These are phyloP conservation scores for Bryconaethiops microstoma DNA, from an alignment of 2,797 vertebrate genomes.

Conservation along the genomic window DNA sequence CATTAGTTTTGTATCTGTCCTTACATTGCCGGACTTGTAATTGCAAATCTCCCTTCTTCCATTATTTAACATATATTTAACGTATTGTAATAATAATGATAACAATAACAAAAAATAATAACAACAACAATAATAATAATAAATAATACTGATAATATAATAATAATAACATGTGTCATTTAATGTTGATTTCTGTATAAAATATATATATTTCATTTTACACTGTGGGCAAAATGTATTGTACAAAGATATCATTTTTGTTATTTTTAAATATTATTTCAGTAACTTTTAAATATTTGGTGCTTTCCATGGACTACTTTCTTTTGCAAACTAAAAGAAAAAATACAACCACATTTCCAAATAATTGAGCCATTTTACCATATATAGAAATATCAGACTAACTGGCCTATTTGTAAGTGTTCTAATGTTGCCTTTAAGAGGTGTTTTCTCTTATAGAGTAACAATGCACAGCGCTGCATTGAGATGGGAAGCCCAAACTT, in stretches of 20 bases:
- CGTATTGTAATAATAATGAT: background rate
- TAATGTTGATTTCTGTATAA: background rate
- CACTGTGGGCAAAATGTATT: background rate
- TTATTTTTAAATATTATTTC: too few relatives aligned
- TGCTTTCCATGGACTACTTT: background rate
- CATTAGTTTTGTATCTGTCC: too few relatives aligned
- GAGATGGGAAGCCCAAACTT: conserved; percentile 52
- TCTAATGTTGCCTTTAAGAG: conserved; percentile 27
- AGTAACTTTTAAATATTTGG: background rate
- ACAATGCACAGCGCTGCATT: conserved; percentile 43
- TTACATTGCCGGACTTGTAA: too few relatives aligned
- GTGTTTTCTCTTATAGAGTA: conserved; percentile 44
- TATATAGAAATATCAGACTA: background rate
- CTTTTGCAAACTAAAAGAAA: background rate
- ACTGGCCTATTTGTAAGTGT: conserved; percentile 24
- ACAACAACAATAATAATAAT: background rate
- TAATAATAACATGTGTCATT: too few relatives aligned
- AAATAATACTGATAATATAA: background rate
- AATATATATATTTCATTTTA: background rate
- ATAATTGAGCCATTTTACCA: background rate
- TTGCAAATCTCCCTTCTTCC: too few relatives aligned
- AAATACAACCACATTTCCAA: background rate
- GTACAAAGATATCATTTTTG: too few relatives aligned
- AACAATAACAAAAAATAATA: background rate
- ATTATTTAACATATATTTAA: too few relatives aligned